Base-by-base conservation (phyloP, 2,888 invertebrate species). In the Lochmaea crataegi region DNA sequence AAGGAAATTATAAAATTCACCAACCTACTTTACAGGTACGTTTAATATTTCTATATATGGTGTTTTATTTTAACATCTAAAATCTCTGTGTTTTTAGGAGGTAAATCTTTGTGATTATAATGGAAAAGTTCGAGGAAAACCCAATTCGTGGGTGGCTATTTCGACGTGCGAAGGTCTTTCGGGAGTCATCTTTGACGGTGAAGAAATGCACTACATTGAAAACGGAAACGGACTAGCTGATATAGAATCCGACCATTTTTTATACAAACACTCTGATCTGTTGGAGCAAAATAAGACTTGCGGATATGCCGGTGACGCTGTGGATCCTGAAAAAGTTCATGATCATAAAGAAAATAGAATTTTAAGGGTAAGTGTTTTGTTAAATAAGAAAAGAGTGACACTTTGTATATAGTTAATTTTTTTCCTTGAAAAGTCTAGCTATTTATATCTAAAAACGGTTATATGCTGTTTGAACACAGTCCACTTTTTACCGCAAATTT, bases 111-210 rank as follows among this genome's bases (percentile, higher is more conserved):
- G 95, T 85, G 94, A 94, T 84, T 95, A 95, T 84, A 89, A 91
- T 81, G 96, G 96, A 72, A 90, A 89, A 76, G 90, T 96, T 70
- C 89, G 93, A 76, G 92, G 90, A 73, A 88, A 90, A 78, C 88
- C 90, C 1, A 88, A 89, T 71, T 96, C 96, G 4, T 93, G 93
- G 92, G 96, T 91, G 68, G 96, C 96, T 1, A 84, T 96, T 65
- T 96, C 96, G 65, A 96, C 96, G 5, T 96, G 96, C 84, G 87
- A 90, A 67, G 87, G 88, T 75, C 86, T 92, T 56, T 91, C 92
- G 66, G 96, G 96, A 9, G 90, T 95, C 75, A 90, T 96, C 76
- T 94, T 90, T 84, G 95, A 96, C 84, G 96, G 95, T 42, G 85
- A 89, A 74, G 90, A 90, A 74, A 90, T 94, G 86, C 93, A 92